These are phyloP conservation scores for Elmis aenea DNA, from an alignment of 2,888 invertebrate species.

Conservation along the genomic window DNA sequence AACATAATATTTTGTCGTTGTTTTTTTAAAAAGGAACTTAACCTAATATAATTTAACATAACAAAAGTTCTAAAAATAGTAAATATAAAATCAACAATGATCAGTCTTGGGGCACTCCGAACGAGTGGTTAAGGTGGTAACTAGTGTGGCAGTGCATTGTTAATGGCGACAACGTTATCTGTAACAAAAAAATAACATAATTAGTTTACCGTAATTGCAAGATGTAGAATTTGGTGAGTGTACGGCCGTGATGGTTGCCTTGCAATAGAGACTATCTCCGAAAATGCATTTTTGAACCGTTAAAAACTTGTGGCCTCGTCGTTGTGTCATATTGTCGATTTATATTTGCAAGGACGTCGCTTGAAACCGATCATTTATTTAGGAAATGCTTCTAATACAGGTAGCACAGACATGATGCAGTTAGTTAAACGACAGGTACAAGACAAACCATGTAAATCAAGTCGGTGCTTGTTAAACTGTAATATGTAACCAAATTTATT, in stretches of 20 bases:
- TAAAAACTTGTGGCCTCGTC: conserved; percentile 17
- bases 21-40: conserved; percentile 40
- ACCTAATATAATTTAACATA: conserved; percentile 47
- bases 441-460: too few species aligned
- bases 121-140: conserved; percentile 43
- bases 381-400: too few species aligned
- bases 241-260: conserved; percentile 31
- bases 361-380: conserved; percentile 13
- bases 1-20: conserved; percentile 15
- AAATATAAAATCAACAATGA: conserved; percentile 46
- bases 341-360: conserved; percentile 17
- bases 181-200: conserved; percentile 33
- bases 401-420: too few species aligned
- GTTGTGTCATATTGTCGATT: conserved; percentile 11
- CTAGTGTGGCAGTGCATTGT: conserved; percentile 46
- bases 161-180: conserved; percentile 33
- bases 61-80: conserved; percentile 39
- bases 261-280: conserved; percentile 21
- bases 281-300: conserved; percentile 20
- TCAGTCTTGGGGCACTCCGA: conserved; percentile 47
- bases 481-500: too few species aligned
- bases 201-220: conserved; percentile 1
- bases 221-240: conserved; percentile 21
- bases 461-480: too few species aligned
- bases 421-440: too few species aligned